Base-by-base conservation (phyloP, 2,797 vertebrate species). In the Artibeus jamaicensis region DNA sequence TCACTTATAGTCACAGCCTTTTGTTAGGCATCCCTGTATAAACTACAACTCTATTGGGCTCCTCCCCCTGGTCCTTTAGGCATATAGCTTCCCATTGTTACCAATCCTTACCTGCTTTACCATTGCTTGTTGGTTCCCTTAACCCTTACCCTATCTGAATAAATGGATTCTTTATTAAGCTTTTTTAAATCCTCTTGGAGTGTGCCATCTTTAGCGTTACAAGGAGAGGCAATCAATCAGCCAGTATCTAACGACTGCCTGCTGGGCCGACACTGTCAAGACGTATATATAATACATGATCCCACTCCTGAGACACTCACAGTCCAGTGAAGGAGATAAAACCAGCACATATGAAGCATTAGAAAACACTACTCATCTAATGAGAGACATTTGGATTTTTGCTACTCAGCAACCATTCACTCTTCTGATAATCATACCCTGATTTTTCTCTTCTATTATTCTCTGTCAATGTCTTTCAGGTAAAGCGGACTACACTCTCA, bases 1-100 rank as follows among this genome's bases (percentile, higher is more conserved):
- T 73, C 88, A 65, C 95, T 96, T 95, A 87, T 59, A 94, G 65
- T 92, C 74, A 86, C 68, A 96, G 34, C 12, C 39, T 91, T 94
- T 94, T 85, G 37, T 76, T 79, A 93, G 70, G 55, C 59, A 81
- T 89, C 42, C 42, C n/a, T 24, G 96, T 94, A 81, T 32, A 65
- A 78, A 81, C 44, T 74, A 44, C 21, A 59, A 32, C 10, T 84
- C 44, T 89, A n/a, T 2, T 78, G 68, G 29, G 21, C 85, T 92
- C 74, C 37, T 83, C 88, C 44, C 68, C 22, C 19, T n/a, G 26
- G 26, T 91, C 83, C 42, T 81, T 70, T 18, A 90, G 82, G 32
- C 16, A 81, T 53, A 34, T 53, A 77, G 44, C 32, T 79, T 89
- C 22, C 39, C 70, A 50, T n/a, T 65, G 22, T 93, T 91, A 83